Evolutionary conservation across 2,113 vertebrate genomes (phyloP).

Genomic region (Benitochromis conjunctus): DNA sequence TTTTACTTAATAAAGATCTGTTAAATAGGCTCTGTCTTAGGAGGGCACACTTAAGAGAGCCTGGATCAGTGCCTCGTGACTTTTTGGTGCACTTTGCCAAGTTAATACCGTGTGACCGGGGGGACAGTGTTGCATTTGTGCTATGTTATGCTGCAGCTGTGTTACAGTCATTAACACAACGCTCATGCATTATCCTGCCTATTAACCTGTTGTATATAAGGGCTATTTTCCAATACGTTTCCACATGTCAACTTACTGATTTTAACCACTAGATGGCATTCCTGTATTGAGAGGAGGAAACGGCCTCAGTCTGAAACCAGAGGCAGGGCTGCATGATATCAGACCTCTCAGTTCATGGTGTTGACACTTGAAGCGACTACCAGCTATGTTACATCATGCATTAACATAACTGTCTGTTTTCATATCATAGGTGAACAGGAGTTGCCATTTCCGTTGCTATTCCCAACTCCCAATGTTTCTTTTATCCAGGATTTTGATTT

Average conservation of each 20-base stretch:
- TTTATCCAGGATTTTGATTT: not conserved
- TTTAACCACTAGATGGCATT: slow-evolving; percentile 59
- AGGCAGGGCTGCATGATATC: not conserved
- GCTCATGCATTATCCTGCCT: not conserved
- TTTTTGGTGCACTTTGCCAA: not conserved
- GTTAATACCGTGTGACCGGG: not conserved
- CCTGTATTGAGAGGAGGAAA: slow-evolving; percentile 8
- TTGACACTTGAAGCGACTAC: not conserved
- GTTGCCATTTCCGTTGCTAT: not conserved
- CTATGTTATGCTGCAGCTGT: not conserved
- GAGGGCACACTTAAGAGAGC: slow-evolving; percentile 7
- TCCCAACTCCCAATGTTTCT: not conserved
- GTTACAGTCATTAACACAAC: not conserved
- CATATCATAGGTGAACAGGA: not conserved
- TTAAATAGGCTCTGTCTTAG: slow-evolving; percentile 4
- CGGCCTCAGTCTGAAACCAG: not conserved
- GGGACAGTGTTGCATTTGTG: not conserved
- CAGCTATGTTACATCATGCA: not conserved
- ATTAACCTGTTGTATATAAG: slow-evolving; percentile 1
- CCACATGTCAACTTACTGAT: not conserved
- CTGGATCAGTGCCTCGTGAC: not conserved
- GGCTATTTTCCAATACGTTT: not conserved
- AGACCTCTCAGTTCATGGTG: not conserved
- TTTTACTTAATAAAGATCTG: slow-evolving; percentile 46
- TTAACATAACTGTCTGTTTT: not conserved